These are phyloP conservation scores for Tribolium freemani DNA, from an alignment of 2,888 invertebrate genomes.

Conservation along the genomic window DNA sequence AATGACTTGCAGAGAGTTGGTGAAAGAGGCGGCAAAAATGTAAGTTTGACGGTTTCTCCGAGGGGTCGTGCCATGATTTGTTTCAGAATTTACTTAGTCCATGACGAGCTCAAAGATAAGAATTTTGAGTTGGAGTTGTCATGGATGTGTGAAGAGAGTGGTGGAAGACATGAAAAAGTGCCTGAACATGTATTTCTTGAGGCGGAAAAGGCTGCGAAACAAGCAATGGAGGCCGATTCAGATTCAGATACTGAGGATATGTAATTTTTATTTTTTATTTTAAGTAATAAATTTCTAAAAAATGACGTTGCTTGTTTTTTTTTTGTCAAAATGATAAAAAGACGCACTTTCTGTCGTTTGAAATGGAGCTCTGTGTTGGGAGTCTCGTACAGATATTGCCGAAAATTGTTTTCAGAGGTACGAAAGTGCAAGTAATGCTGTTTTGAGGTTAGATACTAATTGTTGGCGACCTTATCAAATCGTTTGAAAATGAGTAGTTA, in stretches of 20 bases:
- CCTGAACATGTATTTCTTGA: slow-evolving; percentile 82
- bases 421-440: no score
- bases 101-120: slow-evolving; percentile 95
- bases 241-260: slow-evolving; percentile 86
- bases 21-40: slow-evolving; percentile 96
- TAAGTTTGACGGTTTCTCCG: slow-evolving; percentile 60
- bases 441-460: background rate
- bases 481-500: background rate
- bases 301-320: background rate
- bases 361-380: no score
- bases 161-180: slow-evolving; percentile 86
- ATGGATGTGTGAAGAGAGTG: slow-evolving; percentile 88
- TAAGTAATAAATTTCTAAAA: slow-evolving; percentile 32
- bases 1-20: slow-evolving; percentile 86
- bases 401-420: no score
- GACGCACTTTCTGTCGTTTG: background rate
- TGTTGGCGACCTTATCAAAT: background rate
- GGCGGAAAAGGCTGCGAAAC: slow-evolving; percentile 91
- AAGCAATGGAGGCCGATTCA: slow-evolving; percentile 89
- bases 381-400: no score
- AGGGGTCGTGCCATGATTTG: slow-evolving; percentile 31
- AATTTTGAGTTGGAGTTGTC: slow-evolving; percentile 96
- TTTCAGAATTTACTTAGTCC: slow-evolving; percentile 87
- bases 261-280: slow-evolving; percentile 63
- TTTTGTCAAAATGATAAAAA: background rate